Conservation (phyloP, 1,140 invertebrate genomes). For the Bombus waltoni region DNA sequence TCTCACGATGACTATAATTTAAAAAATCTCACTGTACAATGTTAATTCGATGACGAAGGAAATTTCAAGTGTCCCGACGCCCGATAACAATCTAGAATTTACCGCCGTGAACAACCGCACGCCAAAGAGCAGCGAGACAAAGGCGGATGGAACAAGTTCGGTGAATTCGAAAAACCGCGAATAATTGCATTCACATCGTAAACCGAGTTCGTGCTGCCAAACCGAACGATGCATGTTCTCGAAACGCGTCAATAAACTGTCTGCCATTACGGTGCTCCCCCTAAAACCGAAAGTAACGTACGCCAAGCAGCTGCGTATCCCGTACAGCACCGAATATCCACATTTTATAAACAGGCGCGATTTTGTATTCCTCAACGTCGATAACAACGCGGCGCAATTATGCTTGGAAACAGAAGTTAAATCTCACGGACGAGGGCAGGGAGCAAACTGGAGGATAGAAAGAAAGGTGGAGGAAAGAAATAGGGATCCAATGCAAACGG, state of each 20-base stretch:
- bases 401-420: conserved; percentile 19
- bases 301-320: neutral
- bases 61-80: neutral
- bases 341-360: neutral
- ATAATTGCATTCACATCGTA: neutral
- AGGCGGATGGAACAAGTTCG: too few species aligned
- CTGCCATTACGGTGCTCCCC: neutral
- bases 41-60: neutral
- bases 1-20: too few species aligned
- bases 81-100: neutral
- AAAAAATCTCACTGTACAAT: too few species aligned
- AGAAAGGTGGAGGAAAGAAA: neutral
- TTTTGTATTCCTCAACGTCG: conserved; percentile 12
- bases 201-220: neutral
- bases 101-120: neutral
- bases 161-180: neutral
- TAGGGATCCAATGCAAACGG: conserved; percentile 16
- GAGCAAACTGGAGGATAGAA: neutral
- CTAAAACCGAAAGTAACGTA: neutral
- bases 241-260: conserved; percentile 1
- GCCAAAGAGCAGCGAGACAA: neutral
- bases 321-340: too few species aligned
- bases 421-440: too few species aligned
- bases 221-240: neutral
- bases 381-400: conserved; percentile 6